Conservation (phyloP, 2,797 vertebrate species). For the Dipus sagitta region DNA sequence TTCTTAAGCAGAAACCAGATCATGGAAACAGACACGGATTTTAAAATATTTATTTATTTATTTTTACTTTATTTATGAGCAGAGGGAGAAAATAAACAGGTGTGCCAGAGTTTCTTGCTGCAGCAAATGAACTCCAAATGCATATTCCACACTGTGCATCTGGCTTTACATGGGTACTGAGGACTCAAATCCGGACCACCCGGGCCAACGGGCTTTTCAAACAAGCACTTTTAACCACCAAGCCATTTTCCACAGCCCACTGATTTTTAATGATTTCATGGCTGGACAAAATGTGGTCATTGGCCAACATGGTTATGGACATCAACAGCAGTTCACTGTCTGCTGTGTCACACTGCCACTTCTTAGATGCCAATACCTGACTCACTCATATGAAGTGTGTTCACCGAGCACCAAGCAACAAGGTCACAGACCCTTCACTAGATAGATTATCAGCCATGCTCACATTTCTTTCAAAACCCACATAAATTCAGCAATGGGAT, state of each 20-base stretch:
- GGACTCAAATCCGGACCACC: too few species aligned
- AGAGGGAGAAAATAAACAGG: too few species aligned
- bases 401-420: background rate
- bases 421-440: background rate
- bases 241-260: too few species aligned
- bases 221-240: too few species aligned
- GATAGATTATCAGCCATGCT: background rate
- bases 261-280: constrained; percentile 29
- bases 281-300: background rate
- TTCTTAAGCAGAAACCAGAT: background rate
- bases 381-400: background rate
- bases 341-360: background rate
- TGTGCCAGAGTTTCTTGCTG: too few species aligned
- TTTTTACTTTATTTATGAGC: too few species aligned
- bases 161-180: too few species aligned
- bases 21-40: background rate
- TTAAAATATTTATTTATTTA: too few species aligned
- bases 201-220: too few species aligned
- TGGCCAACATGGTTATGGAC: background rate
- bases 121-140: too few species aligned
- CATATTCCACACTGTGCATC: too few species aligned
- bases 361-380: background rate
- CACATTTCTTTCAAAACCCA: constrained; percentile 6
- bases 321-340: background rate
- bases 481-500: constrained; percentile 25